These are phyloP conservation scores for Sinopyrophorus schimmeli DNA, from an alignment of 2,888 invertebrate species.

Conservation along the genomic window DNA sequence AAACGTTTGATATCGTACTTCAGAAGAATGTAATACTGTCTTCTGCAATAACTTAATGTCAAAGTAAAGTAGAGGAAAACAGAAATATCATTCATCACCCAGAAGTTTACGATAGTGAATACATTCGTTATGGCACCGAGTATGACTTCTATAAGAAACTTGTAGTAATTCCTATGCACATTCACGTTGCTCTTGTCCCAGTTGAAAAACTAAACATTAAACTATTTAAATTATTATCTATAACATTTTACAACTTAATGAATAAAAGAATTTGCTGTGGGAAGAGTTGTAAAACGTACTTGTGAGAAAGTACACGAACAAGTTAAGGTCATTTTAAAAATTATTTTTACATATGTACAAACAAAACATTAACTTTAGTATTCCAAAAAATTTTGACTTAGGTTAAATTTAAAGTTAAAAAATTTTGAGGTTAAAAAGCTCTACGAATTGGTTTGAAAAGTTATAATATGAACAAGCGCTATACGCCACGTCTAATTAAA, in stretches of 20 bases:
- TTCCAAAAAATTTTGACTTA: too few relatives aligned
- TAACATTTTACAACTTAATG: conserved; percentile 16
- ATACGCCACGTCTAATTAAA: too few relatives aligned
- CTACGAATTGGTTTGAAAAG: too few relatives aligned
- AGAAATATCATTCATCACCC: conserved; percentile 15
- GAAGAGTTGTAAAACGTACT: too few relatives aligned
- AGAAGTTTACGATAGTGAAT: conserved; percentile 15
- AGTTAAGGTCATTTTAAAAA: too few relatives aligned
- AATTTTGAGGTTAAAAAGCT: too few relatives aligned
- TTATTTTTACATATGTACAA: too few relatives aligned
- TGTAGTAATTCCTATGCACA: conserved; percentile 13
- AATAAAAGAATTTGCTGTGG: conserved; percentile 17
- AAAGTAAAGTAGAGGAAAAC: conserved; percentile 13
- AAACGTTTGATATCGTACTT: too few relatives aligned
- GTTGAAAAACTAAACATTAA: conserved; percentile 10
- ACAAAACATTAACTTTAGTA: too few relatives aligned
- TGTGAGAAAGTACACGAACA: too few relatives aligned
- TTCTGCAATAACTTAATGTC: conserved; percentile 2
- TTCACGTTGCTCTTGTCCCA: conserved; percentile 20
- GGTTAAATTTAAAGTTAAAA: too few relatives aligned
- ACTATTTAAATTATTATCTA: conserved; percentile 24
- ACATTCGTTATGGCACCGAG: conserved; percentile 8
- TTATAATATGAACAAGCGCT: too few relatives aligned
- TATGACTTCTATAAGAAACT: conserved; percentile 6
- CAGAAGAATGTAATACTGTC: neutral